Percentiles rank a stretch among this genome's conserved stretches.
phyloP scores from a whole-genome alignment of 2,113 vertebrate species.

The Rhinichthys klamathensis region DNA sequence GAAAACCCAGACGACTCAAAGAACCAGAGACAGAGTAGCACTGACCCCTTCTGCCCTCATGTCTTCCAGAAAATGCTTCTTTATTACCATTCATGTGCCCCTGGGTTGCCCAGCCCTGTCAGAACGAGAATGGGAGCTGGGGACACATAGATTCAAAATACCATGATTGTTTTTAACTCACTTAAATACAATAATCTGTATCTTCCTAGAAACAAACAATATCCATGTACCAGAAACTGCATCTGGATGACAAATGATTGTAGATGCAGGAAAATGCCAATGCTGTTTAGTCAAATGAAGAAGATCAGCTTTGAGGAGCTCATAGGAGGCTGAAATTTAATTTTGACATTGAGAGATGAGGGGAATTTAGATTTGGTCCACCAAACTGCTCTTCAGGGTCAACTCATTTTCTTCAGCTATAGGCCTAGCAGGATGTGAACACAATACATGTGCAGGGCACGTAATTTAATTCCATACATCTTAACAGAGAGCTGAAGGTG shows the following conservation, averaged over 20 bases:
- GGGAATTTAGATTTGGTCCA: slow-evolving; percentile 43
- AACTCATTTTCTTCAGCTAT: slow-evolving; percentile 38
- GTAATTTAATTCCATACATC: slow-evolving; percentile 35
- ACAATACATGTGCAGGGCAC: neutral
- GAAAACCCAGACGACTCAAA: slow-evolving; percentile 9
- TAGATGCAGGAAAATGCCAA: slow-evolving; percentile 28
- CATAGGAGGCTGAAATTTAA: slow-evolving; percentile 42
- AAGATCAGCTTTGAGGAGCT: slow-evolving; percentile 31
- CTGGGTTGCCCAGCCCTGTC: neutral
- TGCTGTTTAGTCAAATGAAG: slow-evolving; percentile 33
- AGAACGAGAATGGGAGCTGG: slow-evolving; percentile 30
- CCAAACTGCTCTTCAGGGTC: slow-evolving; percentile 32
- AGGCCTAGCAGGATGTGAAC: neutral
- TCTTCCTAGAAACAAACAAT: slow-evolving; percentile 12
- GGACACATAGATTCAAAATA: slow-evolving; percentile 32
- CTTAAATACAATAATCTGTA: slow-evolving; percentile 5
- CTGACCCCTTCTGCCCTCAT: slow-evolving; percentile 23
- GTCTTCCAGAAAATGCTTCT: slow-evolving; percentile 29
- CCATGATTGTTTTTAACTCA: slow-evolving; percentile 32
- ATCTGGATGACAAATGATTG: slow-evolving; percentile 38
- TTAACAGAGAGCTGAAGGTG: slow-evolving; percentile 40
- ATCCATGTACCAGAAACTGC: slow-evolving; percentile 10
- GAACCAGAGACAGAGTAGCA: slow-evolving; percentile 26
- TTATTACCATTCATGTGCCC: slow-evolving; percentile 42
- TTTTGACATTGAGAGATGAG: slow-evolving; percentile 48